Base-by-base conservation (phyloP, 2,888 invertebrate genomes). In the Cheilosia urbana region DNA sequence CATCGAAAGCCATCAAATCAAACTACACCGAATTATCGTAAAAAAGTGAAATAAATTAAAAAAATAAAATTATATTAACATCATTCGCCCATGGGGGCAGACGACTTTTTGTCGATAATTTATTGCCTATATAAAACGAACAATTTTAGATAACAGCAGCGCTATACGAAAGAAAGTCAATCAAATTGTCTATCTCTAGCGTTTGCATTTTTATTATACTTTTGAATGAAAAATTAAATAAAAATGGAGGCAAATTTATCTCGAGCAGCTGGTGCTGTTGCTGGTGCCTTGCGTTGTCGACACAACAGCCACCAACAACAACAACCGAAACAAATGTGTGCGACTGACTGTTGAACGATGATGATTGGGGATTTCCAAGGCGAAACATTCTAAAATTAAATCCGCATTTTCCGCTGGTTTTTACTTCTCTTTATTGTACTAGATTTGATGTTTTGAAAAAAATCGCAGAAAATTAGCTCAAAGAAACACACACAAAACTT, bases 351-450 rank as follows among this genome's bases (percentile, higher is more conserved):
- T 30, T 45, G 55, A 47, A 53, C 66, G 83, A 84, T 84, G 83
- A 84, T 84, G 78, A 73, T 84, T 84, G 83, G 83, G 83, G 58
- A 84, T 79, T 84, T 84, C 83, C 83, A 84, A 84, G 83, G 79
- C 73, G 69, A 84, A 69, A 51, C 58, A 68, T 47, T 72, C 83
- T 84, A 79, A 79, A 84, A 62, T 79, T 84, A 84, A 75, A 84
- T 62, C 51, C 37, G 51, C 65, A 63, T 63, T 78, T 73, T 78
- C 49, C 57, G 34, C 42, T 42, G 66, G 51, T 55, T 19, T 60
- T 68, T 55, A 11, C 15, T 45, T 15, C 37, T 42, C 19, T 13
- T 17, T 11, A 15, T 30, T 24, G 24, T n/a, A n/a, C n/a, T n/a
- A 4, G 4, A 2, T 15, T 60, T 7, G 42, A 42, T 60, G 42